These are phyloP conservation scores for Cantharis nigra DNA, from an alignment of 2,888 invertebrate species.

Conservation along the genomic window DNA sequence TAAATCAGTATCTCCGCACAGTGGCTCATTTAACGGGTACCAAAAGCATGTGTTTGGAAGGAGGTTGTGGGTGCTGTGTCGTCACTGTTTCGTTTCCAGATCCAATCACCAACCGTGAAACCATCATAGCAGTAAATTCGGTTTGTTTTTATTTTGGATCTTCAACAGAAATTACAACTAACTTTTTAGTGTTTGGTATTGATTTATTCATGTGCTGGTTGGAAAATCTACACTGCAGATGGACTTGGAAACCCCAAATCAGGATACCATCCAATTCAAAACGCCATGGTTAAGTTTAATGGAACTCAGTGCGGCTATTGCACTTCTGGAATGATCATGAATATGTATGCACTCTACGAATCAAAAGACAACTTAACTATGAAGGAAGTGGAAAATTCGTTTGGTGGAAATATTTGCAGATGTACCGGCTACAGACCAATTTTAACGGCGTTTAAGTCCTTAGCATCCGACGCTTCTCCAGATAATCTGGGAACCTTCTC, in stretches of 20 bases:
- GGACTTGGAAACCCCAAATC: slow-evolving; percentile 65
- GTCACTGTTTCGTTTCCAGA: slow-evolving; percentile 58
- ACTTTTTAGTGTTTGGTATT: slow-evolving; percentile 59
- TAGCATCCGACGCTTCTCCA: slow-evolving; percentile 55
- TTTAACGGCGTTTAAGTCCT: slow-evolving; percentile 65
- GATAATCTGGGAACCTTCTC: slow-evolving; percentile 43
- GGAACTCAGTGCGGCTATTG: slow-evolving; percentile 41
- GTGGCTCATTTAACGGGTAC: slow-evolving; percentile 67
- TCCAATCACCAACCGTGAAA: slow-evolving; percentile 57
- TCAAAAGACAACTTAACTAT: slow-evolving; percentile 56
- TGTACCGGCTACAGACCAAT: slow-evolving; percentile 73
- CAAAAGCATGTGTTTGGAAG: slow-evolving; percentile 73
- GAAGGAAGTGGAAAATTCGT: slow-evolving; percentile 69
- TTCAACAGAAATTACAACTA: background rate
- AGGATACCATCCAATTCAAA: slow-evolving; percentile 68
- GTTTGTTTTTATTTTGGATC: slow-evolving; percentile 53
- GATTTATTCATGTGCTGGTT: slow-evolving; percentile 61
- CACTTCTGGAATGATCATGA: slow-evolving; percentile 67
- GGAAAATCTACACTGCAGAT: slow-evolving; percentile 72
- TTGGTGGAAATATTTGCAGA: slow-evolving; percentile 68
- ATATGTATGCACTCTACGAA: slow-evolving; percentile 63
- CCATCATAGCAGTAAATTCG: slow-evolving; percentile 66
- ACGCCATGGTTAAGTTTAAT: slow-evolving; percentile 58
- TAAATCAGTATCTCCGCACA: slow-evolving; percentile 68
- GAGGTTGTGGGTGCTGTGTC: slow-evolving; percentile 73